Base-by-base conservation (phyloP, 1,140 invertebrate genomes). In the Monochamus saltuarius region DNA sequence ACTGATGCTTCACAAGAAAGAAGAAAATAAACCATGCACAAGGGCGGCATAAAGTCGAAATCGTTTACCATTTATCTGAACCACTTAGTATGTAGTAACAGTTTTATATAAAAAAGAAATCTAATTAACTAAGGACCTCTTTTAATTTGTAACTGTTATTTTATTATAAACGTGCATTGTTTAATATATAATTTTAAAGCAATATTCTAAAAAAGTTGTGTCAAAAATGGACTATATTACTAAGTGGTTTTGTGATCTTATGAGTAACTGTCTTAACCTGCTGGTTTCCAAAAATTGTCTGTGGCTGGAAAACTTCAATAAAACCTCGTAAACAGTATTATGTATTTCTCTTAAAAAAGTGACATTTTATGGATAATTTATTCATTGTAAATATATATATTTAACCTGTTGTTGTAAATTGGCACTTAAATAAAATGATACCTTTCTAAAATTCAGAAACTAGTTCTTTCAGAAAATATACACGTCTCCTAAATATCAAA, bases 311-410 rank as follows among this genome's bases (percentile, higher is more conserved):
- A 53, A 53, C 22, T 40, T 13, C 16, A 19, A 16, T 10, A 22
- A 22, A 36, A 17, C 36, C 17, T 16, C 10, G 10, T 51, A 37
- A 29, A 29, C 22, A 29, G 22, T 29, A 29, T 29, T 29, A 29
- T 29, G 22, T 29, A 29, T 29, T 29, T 29, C 22, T 29, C 22
- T 51, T 53, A 38, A 16, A 19, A 40, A 38, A 40, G 38, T 53
- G 40, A 39, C 10, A 35, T 37, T 53, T 17, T 36, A 17, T 40
- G 36, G 4, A 53, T 38, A 10, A 39, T 38, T 19, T 53, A 53
- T 40, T 53, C 17, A 19, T 38, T 53, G 51, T 53, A 53, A 53
- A 29, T 29, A 29, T 29, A n/a, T n/a, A 53, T 53, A 53, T 53
- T 40, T 38, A 53, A 53, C 37, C 51, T 40, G 36, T 53, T 40